Evolutionary conservation across 2,888 invertebrate genomes (phyloP), one percentile per base, ranked within the genome.

Genomic region (Rhopalosiphum nymphaeae): DNA sequence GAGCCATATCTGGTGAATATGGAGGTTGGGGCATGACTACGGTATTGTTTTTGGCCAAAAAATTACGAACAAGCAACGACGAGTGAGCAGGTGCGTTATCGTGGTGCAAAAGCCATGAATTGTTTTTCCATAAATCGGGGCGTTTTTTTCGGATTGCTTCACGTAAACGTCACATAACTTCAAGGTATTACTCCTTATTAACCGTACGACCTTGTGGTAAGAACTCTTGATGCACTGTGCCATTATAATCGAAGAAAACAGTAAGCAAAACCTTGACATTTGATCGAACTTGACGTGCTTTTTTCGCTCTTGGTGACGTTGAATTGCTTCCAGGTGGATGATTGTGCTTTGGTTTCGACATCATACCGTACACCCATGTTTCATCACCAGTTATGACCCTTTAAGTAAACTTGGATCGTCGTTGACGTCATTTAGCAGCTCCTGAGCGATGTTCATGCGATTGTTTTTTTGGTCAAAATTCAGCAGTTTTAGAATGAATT

Each of bases 371-470:
- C 56, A 95, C 94, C 95, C 95, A 95, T 95, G 95, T 94, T 95
- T 95, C 95, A 94, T 95, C 95, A 95, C 95, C 95, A 95, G 95
- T 95, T 95, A 95, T 95, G 92, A 95, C 93, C 57, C 94, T 92
- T 94, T 95, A 78, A 95, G 95, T 57, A 95, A 94, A 93, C 95
- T 94, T 94, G 95, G 91, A 94, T 44, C 44, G 57, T 44, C 29
- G 11, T 44, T 26, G 61, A 44, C 3, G 11, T 26, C 11, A 10
- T 61, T 11, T 13, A 89, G 25, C 26, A 42, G 25, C 56, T 89
- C 36, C 88, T 89, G 25, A 89, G 53, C 53, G 11, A 89, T 56
- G 25, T 95, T 26, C 86, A 94, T 95, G 92, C 94, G 94, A 91
- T 88, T 93, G n/a, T 95, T 25, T 67, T 94, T 94, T 91, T 94